Conservation (phyloP, 1,140 invertebrate genomes). For the Dermatophagoides farinae region DNA sequence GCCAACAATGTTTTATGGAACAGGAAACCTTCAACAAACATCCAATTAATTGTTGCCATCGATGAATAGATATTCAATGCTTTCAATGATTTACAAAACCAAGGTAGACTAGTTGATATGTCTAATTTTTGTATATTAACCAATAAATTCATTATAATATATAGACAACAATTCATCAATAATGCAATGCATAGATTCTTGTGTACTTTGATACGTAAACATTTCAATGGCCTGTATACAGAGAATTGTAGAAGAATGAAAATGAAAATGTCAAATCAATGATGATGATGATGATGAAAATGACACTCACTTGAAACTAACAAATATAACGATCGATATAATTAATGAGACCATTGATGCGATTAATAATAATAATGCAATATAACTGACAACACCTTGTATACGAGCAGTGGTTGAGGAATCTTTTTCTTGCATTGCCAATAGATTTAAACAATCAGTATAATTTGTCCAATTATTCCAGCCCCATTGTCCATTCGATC, state of each 20-base stretch:
- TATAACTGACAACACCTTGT: conserved; percentile 20
- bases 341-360: conserved; percentile 25
- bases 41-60: conserved; percentile 34
- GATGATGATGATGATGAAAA: no score
- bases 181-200: conserved; percentile 31
- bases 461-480: conserved; percentile 16
- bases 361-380: conserved; percentile 28
- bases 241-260: background rate
- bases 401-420: background rate
- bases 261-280: background rate
- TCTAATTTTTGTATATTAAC: conserved; percentile 14
- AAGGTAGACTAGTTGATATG: conserved; percentile 10
- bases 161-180: conserved; percentile 26
- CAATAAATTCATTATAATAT: conserved; percentile 27
- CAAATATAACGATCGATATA: conserved; percentile 28
- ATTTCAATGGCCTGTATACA: conserved; percentile 28
- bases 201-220: conserved; percentile 31
- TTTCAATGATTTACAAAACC: conserved; percentile 30
- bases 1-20: conserved; percentile 29
- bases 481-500: conserved; percentile 16
- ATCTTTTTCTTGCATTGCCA: conserved; percentile 8
- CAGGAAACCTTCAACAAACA: conserved; percentile 35
- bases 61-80: conserved; percentile 29
- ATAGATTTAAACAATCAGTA: conserved; percentile 11
- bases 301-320: conserved; percentile 28